Evolutionary conservation across 1,140 invertebrate genomes (phyloP).

Genomic region (Halesus radiatus): DNA sequence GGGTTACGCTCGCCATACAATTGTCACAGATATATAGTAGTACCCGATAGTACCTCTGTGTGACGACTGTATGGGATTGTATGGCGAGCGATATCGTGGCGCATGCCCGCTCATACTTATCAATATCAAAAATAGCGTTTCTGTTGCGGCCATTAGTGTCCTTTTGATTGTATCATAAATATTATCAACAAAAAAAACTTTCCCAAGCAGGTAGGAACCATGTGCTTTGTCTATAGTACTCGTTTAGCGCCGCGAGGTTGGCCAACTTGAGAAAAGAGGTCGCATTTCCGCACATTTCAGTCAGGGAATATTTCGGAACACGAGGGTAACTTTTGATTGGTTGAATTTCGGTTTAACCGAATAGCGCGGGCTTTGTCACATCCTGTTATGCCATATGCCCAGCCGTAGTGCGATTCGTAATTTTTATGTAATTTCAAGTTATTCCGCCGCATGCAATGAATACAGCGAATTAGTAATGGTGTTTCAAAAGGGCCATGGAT

Average conservation of each 20-base stretch:
- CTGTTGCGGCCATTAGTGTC: too few relatives aligned
- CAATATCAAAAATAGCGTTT: too few relatives aligned
- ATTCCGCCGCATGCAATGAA: constrained; percentile 66
- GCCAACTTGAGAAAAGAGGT: constrained; percentile 7
- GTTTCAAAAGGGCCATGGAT: constrained; percentile 70
- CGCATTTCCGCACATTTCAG: constrained; percentile 40
- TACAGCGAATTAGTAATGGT: constrained; percentile 69
- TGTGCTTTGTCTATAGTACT: not conserved
- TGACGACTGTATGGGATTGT: too few relatives aligned
- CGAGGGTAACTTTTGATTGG: constrained; percentile 52
- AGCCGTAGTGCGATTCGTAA: constrained; percentile 63
- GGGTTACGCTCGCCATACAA: too few relatives aligned
- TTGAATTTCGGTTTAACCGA: constrained; percentile 59
- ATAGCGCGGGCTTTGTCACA: constrained; percentile 69
- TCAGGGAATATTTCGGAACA: constrained; percentile 40
- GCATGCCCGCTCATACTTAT: too few relatives aligned
- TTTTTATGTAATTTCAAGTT: constrained; percentile 60
- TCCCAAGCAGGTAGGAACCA: not conserved
- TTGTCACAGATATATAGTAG: too few relatives aligned
- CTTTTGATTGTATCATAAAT: too few relatives aligned
- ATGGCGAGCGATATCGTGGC: too few relatives aligned
- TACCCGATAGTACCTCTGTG: too few relatives aligned
- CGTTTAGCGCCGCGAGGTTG: not conserved
- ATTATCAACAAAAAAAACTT: too few relatives aligned
- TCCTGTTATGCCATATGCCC: constrained; percentile 69